A percentile compares a stretch with the other conserved stretches of the same genome.
phyloP scores from a whole-genome alignment of 1,140 invertebrate species.

The Pristionchus pacificus region DNA sequence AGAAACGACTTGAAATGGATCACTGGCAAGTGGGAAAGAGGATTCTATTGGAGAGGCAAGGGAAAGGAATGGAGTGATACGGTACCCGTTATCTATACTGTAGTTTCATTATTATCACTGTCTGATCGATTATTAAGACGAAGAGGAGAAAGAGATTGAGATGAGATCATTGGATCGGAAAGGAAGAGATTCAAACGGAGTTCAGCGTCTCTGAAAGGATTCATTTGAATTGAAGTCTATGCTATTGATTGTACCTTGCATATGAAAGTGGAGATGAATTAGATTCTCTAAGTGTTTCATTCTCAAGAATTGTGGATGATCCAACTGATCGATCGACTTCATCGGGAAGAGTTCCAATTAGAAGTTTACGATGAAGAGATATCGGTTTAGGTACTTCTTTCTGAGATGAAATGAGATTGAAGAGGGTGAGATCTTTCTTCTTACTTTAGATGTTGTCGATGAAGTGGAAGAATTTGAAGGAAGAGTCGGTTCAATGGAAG shows the following conservation, averaged over 20 bases:
- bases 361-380: constrained; percentile 6
- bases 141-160: background rate
- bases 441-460: constrained; percentile 17
- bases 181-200: constrained; percentile 35
- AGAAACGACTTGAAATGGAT: constrained; percentile 1
- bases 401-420: too few species aligned
- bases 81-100: constrained; percentile 10
- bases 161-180: constrained; percentile 12
- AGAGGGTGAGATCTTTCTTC: too few species aligned
- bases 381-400: constrained; percentile 7
- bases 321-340: constrained; percentile 36
- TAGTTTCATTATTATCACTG: constrained; percentile 9
- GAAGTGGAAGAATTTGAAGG: too few species aligned
- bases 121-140: background rate
- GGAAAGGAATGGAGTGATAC: too few species aligned
- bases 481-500: constrained; percentile 16
- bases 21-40: background rate
- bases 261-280: constrained; percentile 15
- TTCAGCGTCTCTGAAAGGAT: constrained; percentile 32
- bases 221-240: too few species aligned
- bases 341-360: constrained; percentile 20
- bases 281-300: constrained; percentile 25
- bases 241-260: too few species aligned
- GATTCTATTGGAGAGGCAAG: background rate
- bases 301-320: constrained; percentile 33